phyloP scores from a whole-genome alignment of 2,113 vertebrate species.

The Phrynosoma blainvillii region DNA sequence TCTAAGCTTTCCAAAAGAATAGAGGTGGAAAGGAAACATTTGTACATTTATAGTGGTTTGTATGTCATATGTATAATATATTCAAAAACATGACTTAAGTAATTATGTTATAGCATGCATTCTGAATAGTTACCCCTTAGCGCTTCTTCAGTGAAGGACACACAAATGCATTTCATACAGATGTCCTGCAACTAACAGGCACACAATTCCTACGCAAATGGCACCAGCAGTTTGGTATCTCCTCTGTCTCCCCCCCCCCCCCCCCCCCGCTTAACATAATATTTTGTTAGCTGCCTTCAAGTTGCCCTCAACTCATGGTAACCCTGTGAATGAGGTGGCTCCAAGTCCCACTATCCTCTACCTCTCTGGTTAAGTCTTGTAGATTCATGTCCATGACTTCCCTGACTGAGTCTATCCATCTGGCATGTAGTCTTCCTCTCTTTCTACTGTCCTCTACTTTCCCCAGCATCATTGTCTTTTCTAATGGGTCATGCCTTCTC shows the following conservation, averaged over 20 bases:
- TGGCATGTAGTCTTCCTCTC: too few species aligned
- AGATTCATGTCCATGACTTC: too few species aligned
- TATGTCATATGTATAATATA: neutral
- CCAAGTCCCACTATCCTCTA: too few species aligned
- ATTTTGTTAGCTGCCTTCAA: too few species aligned
- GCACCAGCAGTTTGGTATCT: neutral
- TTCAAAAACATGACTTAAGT: neutral
- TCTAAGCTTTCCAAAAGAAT: slow-evolving; percentile 8
- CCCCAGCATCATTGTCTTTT: too few species aligned
- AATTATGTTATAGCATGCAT: neutral
- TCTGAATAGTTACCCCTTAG: neutral
- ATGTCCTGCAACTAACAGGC: neutral
- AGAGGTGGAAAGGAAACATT: neutral
- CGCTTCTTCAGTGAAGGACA: neutral
- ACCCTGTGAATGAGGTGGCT: too few species aligned
- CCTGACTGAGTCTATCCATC: too few species aligned
- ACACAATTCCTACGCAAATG: neutral
- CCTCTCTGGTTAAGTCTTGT: too few species aligned
- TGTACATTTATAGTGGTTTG: neutral
- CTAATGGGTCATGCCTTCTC: too few species aligned
- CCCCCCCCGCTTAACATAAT: neutral
- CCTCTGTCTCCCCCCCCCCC: neutral
- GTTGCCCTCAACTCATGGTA: too few species aligned
- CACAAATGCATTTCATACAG: neutral
- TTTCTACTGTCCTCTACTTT: too few species aligned